phyloP scores from a whole-genome alignment of 1,140 invertebrate species.

The Armadillidium nasatum region DNA sequence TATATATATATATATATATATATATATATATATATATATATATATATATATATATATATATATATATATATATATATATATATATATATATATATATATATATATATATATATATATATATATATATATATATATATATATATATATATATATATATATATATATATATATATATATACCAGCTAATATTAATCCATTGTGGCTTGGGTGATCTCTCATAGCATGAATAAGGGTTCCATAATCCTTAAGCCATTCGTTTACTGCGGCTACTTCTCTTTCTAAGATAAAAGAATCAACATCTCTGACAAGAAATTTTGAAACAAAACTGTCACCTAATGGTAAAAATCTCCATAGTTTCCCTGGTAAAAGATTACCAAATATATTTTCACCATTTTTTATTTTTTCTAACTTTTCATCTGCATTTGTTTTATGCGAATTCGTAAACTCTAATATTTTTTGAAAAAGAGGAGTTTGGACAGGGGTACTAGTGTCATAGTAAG shows the following conservation, averaged over 20 bases:
- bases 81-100: too few relatives aligned
- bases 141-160: too few relatives aligned
- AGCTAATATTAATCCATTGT: slow-evolving; percentile 41
- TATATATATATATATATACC: slow-evolving; percentile 18
- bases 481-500: neutral
- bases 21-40: too few relatives aligned
- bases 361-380: slow-evolving; percentile 25
- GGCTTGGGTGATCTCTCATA: slow-evolving; percentile 47
- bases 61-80: too few relatives aligned
- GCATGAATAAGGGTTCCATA: slow-evolving; percentile 46
- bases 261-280: slow-evolving; percentile 46
- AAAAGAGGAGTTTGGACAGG: neutral
- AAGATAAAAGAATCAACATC: slow-evolving; percentile 46
- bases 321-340: slow-evolving; percentile 46
- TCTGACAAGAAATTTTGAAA: slow-evolving; percentile 47
- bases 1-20: too few relatives aligned
- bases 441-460: neutral
- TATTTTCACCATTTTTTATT: neutral
- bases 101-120: too few relatives aligned
- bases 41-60: too few relatives aligned
- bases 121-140: too few relatives aligned
- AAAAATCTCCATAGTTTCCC: slow-evolving; percentile 47
- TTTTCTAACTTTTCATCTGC: neutral
- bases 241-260: slow-evolving; percentile 46
- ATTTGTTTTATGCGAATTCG: neutral